Conservation (phyloP, 2,888 invertebrate species). For the Apomyelois bistriatella region DNA sequence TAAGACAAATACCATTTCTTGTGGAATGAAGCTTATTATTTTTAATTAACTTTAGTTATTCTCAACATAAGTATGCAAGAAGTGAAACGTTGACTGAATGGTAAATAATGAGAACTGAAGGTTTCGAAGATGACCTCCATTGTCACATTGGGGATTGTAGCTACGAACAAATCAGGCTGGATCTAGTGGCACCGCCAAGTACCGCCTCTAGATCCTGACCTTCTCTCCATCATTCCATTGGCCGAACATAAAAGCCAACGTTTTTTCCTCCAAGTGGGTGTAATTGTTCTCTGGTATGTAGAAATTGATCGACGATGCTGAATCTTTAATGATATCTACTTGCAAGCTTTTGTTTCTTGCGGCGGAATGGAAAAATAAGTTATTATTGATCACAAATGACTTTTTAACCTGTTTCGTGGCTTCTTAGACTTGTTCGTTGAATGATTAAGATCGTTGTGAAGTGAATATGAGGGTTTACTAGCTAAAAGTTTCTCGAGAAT, state of each 20-base stretch:
- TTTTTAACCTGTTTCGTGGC: constrained; percentile 2
- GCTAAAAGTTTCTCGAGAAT: background rate
- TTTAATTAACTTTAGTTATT: too few relatives aligned
- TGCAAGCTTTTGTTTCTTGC: constrained; percentile 4
- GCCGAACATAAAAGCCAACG: constrained; percentile 16
- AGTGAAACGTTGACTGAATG: too few relatives aligned
- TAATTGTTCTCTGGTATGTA: constrained; percentile 19
- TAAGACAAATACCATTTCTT: too few relatives aligned
- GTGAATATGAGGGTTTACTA: background rate
- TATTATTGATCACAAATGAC: constrained; percentile 8
- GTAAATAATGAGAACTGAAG: too few relatives aligned
- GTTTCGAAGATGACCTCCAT: too few relatives aligned
- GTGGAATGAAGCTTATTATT: too few relatives aligned
- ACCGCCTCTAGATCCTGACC: constrained; percentile 23
- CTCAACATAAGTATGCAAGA: too few relatives aligned
- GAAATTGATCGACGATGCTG: constrained; percentile 11
- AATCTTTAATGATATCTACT: constrained; percentile 15
- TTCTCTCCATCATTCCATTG: constrained; percentile 24
- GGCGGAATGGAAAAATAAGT: constrained; percentile 1
- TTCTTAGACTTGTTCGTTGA: background rate
- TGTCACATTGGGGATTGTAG: too few relatives aligned
- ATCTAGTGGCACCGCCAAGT: constrained; percentile 4
- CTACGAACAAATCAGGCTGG: background rate
- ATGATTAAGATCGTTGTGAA: constrained; percentile 1
- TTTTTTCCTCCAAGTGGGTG: constrained; percentile 23